Base-by-base conservation (phyloP, 1,140 invertebrate species). In the Euura saliciscinereae region DNA sequence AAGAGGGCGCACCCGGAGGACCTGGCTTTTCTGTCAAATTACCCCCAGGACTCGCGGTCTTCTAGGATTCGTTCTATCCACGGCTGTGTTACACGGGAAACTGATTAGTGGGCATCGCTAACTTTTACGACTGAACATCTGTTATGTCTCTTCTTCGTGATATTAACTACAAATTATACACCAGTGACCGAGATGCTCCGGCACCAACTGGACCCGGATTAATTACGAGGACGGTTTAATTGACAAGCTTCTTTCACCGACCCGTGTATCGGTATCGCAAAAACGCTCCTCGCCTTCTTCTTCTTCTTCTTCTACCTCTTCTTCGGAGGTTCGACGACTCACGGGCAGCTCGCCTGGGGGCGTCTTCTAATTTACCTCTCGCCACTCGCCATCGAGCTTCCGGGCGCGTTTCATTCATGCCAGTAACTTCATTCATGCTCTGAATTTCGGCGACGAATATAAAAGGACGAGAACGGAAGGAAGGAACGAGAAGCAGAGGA, bases 331-430 rank as follows among this genome's bases (percentile, higher is more conserved):
- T 28, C 28, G 28, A 28, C 28, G 28, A 28, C 28, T 28, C 28
- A 28, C 28, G 28, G 28, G 28, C 28, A 28, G 28, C n/a, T 28
- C 28, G 28, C 28, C 28, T 28, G 28, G 13, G 51, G 51, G 51
- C 3, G 13, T 59, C 51, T 59, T 59, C 51, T 59, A 59, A 59
- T 59, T 59, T n/a, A 59, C 4, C 51, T 59, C 51, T 59, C 51
- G 51, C 51, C 51, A 11, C 51, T 11, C 51, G 51, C 8, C 51
- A 59, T 28, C 28, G 13, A 66, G 66, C 72, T 78, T 79, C 78
- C 78, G 78, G 78, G 65, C 66, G 66, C 43, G 8, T 69, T 44
- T 75, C 78, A 79, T 79, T 79, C 78, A 79, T 75, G 71, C 73
- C 68, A 44, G 71, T 51, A 44, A 73, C 71, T 73, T 66, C 68